Evolutionary conservation across 1,140 invertebrate species (phyloP).

Genomic region (Carposina sasakii): DNA sequence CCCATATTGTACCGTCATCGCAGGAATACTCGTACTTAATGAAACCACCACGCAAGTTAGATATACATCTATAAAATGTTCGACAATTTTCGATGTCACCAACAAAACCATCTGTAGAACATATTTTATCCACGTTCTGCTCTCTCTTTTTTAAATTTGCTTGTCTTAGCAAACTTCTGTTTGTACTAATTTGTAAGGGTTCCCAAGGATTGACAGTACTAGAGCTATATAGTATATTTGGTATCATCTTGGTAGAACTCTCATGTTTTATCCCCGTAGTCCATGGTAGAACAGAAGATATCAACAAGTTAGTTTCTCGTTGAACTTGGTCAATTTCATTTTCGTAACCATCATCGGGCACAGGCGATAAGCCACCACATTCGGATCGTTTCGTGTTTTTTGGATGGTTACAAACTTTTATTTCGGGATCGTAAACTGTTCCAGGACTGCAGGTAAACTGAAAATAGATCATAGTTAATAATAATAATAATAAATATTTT

Average conservation of each 20-base stretch:
- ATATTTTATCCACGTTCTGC: too few relatives aligned
- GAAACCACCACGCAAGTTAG: slow-evolving; percentile 73
- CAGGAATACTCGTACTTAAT: slow-evolving; percentile 80
- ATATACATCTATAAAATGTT: slow-evolving; percentile 86
- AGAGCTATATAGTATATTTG: too few relatives aligned
- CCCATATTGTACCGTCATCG: slow-evolving; percentile 82
- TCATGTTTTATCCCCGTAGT: too few relatives aligned
- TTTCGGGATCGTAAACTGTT: slow-evolving; percentile 80
- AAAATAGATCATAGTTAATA: slow-evolving; percentile 40
- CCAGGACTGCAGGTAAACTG: slow-evolving; percentile 80
- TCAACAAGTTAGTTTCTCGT: too few relatives aligned
- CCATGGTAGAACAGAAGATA: too few relatives aligned
- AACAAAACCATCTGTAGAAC: slow-evolving; percentile 77
- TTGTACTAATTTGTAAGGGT: too few relatives aligned
- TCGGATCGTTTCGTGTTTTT: slow-evolving; percentile 74
- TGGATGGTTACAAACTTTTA: slow-evolving; percentile 79
- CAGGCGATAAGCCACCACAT: slow-evolving; percentile 53
- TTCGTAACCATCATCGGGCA: slow-evolving; percentile 25
- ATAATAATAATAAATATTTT: not conserved
- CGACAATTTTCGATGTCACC: slow-evolving; percentile 79
- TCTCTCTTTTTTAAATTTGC: too few relatives aligned
- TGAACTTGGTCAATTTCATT: slow-evolving; percentile 41
- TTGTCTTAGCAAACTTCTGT: too few relatives aligned
- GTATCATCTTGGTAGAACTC: too few relatives aligned
- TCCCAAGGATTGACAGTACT: too few relatives aligned